Percentiles rank a stretch among this genome's conserved stretches.
Evolutionary conservation across 30 jellyfish, hydroid and myxozoan species (phyloP).

Genomic region (Cassiopea andromeda): DNA sequence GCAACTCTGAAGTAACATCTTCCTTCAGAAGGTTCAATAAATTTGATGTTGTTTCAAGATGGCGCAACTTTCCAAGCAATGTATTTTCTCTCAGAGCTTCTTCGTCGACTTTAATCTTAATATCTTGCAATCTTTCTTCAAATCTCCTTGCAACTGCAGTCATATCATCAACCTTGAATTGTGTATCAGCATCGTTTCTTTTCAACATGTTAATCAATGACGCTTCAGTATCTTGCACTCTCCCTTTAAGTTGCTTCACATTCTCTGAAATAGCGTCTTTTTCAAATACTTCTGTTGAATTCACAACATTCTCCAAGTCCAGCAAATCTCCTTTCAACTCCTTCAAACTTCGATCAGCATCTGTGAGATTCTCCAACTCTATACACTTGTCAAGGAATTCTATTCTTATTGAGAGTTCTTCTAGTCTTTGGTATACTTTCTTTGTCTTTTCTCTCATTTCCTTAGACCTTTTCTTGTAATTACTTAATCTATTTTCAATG

Average conservation of each 20-base stretch:
- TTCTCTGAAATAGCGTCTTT: background rate
- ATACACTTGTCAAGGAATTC: background rate
- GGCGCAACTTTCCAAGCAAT: background rate
- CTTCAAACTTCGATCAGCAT: background rate
- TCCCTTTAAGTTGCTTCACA: background rate
- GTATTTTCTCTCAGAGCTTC: background rate
- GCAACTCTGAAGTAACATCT: conserved; percentile 37
- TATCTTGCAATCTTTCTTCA: conserved; percentile 14
- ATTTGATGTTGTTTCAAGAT: background rate
- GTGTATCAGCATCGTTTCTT: background rate
- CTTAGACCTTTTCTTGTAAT: background rate
- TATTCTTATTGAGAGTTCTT: conserved; percentile 1
- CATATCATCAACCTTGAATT: conserved; percentile 9
- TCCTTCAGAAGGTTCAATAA: conserved; percentile 8
- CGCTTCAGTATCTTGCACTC: background rate
- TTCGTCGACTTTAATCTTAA: conserved; percentile 17
- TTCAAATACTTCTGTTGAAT: background rate
- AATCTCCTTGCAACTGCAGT: background rate
- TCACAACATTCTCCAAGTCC: background rate
- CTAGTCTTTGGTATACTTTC: background rate
- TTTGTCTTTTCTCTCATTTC: background rate
- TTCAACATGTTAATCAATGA: background rate
- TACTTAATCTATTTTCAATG: background rate
- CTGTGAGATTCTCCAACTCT: background rate
- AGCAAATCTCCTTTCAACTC: background rate